Percentiles rank a stretch among this genome's conserved stretches.
phyloP scores from a whole-genome alignment of 2,888 invertebrate species.

The Poecilus cupreus region DNA sequence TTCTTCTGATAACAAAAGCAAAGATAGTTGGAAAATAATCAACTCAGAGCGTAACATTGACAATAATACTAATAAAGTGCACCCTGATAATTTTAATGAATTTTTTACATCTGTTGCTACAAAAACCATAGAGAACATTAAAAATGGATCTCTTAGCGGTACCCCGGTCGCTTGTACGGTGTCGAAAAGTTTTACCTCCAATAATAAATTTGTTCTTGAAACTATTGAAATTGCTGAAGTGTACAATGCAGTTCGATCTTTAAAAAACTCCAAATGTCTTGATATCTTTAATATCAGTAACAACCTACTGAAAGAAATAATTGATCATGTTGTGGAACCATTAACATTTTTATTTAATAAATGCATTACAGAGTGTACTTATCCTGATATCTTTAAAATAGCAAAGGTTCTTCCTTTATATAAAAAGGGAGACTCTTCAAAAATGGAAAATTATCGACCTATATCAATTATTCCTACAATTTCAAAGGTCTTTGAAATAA shows the following conservation, averaged over 20 bases:
- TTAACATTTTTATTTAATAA: not conserved
- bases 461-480: constrained; percentile 17
- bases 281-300: not conserved
- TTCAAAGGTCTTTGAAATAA: constrained; percentile 12
- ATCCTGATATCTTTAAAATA: not conserved
- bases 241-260: not conserved
- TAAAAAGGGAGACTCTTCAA: not conserved
- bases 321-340: not conserved
- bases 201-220: not conserved
- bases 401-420: not conserved
- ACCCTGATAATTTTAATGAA: not conserved
- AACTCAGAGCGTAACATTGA: not conserved
- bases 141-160: not conserved
- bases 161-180: too few species aligned
- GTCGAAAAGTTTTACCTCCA: not conserved
- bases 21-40: constrained; percentile 10
- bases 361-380: not conserved
- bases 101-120: not conserved
- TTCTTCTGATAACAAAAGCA: not conserved
- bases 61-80: not conserved
- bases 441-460: not conserved
- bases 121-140: not conserved
- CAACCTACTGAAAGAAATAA: not conserved
- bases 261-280: not conserved
- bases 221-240: not conserved